phyloP scores from a whole-genome alignment of 2,113 vertebrate genomes.

The Ia io region DNA sequence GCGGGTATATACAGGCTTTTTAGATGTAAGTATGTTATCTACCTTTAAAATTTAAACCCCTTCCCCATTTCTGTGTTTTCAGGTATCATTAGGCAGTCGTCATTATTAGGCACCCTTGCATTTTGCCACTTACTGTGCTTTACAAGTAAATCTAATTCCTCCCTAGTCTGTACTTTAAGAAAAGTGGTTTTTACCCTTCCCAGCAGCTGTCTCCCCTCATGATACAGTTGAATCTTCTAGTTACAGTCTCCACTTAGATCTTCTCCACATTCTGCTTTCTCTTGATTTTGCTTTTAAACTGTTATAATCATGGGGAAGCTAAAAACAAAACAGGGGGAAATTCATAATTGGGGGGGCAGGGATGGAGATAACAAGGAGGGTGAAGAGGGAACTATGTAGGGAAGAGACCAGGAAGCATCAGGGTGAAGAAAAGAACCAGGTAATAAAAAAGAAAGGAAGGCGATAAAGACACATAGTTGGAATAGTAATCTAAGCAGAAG shows the following conservation, averaged over 20 bases:
- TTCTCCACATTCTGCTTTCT: not conserved
- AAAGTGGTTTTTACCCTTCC: not conserved
- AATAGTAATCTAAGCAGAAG: not conserved
- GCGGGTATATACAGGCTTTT: slow-evolving; percentile 96
- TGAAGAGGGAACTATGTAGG: not conserved
- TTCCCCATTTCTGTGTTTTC: not conserved
- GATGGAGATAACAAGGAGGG: not conserved
- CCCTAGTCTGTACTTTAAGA: not conserved
- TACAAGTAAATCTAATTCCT: not conserved
- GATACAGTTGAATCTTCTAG: not conserved
- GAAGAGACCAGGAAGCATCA: not conserved
- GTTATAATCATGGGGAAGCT: not conserved
- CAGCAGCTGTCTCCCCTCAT: not conserved
- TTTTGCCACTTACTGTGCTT: not conserved
- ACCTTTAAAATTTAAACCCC: slow-evolving; percentile 29
- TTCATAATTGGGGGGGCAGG: not conserved
- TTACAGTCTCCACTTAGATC: not conserved
- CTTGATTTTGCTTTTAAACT: slow-evolving; percentile 29
- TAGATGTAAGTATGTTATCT: slow-evolving; percentile 89
- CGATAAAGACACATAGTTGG: not conserved
- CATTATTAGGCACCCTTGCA: not conserved
- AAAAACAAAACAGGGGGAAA: not conserved
- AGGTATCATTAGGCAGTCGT: not conserved
- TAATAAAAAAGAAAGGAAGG: not conserved
- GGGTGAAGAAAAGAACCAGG: not conserved